Base-by-base conservation (phyloP, 2,888 invertebrate species). In the Lasioglossum vierecki region DNA sequence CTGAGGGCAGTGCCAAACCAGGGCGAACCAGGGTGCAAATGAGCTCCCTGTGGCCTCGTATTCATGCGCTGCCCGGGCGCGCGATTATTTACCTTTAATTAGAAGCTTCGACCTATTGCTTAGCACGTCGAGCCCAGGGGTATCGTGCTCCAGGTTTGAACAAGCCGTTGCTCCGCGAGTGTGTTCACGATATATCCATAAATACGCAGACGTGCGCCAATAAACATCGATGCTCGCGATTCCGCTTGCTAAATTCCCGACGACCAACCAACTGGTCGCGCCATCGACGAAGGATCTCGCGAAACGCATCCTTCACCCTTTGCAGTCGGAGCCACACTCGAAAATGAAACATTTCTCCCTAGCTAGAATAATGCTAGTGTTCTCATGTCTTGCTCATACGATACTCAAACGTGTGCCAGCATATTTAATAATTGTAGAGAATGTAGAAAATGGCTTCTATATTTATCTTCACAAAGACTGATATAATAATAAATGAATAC, bases 31-130 rank as follows among this genome's bases (percentile, higher is more conserved):
- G 83, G 83, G 85, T 86, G 89, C 88, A 86, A 89, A 86, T 84
- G 85, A 82, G 79, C 74, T 89, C 87, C 89, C 89, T 71, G 77
- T 78, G 85, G 87, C 73, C 89, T 84, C 86, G 79, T 84, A 85
- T 88, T 86, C 90, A 84, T 82, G 91, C 79, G 74, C 79, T 76
- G 79, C 79, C 82, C 82, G 79, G 72, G 76, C 76, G 76, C 76
- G 80, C 80, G 89, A 91, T 90, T 90, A 91, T 92, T 92, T 91
- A 89, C 87, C 89, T 91, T 91, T 91, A 90, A 92, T 91, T 91
- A 91, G 88, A 83, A 87, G 88, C 87, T 85, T 90, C 92, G 92
- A 89, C 88, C 90, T 88, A 91, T 90, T 90, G 86, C 90, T 84
- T 78, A 86, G 73, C 83, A 76, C 73, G 71, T 49, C 49, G 77